These are phyloP conservation scores for Setophaga kirtlandii DNA, from an alignment of 2,113 vertebrate genomes.

Conservation along the genomic window DNA sequence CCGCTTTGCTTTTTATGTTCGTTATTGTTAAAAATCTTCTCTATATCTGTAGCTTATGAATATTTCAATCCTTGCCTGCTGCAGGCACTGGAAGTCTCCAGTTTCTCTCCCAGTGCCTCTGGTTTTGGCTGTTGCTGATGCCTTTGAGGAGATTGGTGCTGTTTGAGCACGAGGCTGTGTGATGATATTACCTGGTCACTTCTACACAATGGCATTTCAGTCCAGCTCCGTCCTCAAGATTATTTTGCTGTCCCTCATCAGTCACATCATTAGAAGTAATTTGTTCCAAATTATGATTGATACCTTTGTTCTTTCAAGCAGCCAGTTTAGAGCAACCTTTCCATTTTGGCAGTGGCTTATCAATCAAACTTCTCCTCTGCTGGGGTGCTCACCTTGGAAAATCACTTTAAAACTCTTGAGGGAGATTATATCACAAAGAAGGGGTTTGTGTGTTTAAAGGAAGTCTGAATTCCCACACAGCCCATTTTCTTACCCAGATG, in stretches of 20 bases:
- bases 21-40: background rate
- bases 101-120: background rate
- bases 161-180: background rate
- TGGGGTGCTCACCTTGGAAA: background rate
- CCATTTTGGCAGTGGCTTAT: background rate
- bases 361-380: background rate
- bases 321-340: background rate
- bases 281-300: background rate
- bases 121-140: background rate
- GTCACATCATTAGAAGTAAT: background rate
- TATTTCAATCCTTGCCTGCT: background rate
- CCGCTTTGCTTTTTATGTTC: background rate
- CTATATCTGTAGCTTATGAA: background rate
- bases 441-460: background rate
- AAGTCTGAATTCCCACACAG: background rate
- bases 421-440: background rate
- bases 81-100: background rate
- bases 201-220: background rate
- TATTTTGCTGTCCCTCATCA: background rate
- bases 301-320: background rate
- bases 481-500: background rate
- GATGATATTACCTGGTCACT: background rate
- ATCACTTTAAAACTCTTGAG: background rate
- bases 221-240: background rate
- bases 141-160: background rate